A percentile compares a stretch with the other conserved stretches of the same genome.
Evolutionary conservation across 2,113 vertebrate species (phyloP).

Genomic region (Acrocephalus kingi): DNA sequence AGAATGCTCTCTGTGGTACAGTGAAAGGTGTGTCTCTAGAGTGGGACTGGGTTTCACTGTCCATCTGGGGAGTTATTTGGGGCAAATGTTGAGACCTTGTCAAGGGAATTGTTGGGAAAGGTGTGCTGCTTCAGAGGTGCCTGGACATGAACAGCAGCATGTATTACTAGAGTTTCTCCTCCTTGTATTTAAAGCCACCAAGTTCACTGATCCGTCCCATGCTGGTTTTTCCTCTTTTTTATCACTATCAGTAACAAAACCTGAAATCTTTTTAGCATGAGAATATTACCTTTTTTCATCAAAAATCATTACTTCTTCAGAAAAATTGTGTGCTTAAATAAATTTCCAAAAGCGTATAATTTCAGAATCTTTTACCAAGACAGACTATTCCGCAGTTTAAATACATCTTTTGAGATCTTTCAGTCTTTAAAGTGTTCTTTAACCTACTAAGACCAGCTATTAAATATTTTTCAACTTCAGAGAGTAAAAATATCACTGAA

Average conservation of each 20-base stretch:
- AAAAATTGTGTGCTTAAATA: background rate
- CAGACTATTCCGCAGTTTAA: background rate
- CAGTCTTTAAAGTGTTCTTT: background rate
- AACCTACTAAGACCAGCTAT: background rate
- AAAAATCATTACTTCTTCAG: background rate
- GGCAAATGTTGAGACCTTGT: background rate
- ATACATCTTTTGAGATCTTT: background rate
- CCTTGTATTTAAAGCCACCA: background rate
- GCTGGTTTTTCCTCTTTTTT: background rate
- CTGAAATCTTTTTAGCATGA: background rate
- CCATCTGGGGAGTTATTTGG: background rate
- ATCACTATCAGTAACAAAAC: background rate
- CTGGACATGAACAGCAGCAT: accelerated
- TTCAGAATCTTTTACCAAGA: background rate
- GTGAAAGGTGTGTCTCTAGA: background rate
- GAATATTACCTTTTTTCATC: background rate
- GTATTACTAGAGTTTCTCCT: background rate
- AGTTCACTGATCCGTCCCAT: background rate
- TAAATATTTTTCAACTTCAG: background rate
- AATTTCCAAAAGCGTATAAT: background rate
- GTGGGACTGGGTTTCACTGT: background rate
- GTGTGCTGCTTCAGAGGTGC: background rate
- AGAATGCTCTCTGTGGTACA: background rate
- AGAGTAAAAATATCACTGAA: background rate
- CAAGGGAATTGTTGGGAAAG: background rate